Evolutionary conservation across 2,797 vertebrate genomes (phyloP), one percentile per base, ranked within the genome.

Genomic region (Clangula hyemalis): DNA sequence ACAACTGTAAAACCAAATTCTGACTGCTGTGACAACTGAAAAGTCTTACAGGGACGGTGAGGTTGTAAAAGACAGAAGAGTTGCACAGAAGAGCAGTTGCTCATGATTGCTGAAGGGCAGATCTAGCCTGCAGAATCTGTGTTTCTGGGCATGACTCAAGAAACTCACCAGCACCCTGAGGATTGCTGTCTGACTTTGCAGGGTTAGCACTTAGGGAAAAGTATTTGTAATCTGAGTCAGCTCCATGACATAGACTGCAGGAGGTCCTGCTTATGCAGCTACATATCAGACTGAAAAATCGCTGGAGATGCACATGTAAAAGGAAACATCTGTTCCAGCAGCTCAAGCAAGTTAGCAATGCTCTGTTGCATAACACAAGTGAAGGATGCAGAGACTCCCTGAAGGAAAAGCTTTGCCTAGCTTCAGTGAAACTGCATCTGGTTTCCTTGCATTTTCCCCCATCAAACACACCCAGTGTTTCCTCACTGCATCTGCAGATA

Each of bases 301-400:
- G 43, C 65, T 77, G 45, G 86, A 82, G 71, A 77, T 47, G 21
- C 22, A 62, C 61, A 56, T 22, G 43, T 60, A 11, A 89, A 94
- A 89, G 78, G 86, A 93, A 92, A 91, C 76, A 80, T 89, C 86
- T 92, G 77, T 87, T 58, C 61, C 65, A 90, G 78, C 43, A 49
- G 18, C 58, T 41, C 47, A 69, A 79, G 75, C 58, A 71, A 83
- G 69, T 47, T 15, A 72, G 57, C 41, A 65, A 11, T 51, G 45
- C 34, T 61, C 2, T 80, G 24, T 69, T 62, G 57, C 64, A 39
- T 30, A 79, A 58, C 16, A 22, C 49, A 82, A 74, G 49, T 34
- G 22, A 77, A 85, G 51, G 38, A 53, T 21, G 13, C 4, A n/a
- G 62, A 91, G 36, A 43, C 11, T 79, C 36, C 25, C 38, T 6